phyloP scores from a whole-genome alignment of 2,113 vertebrate species.

The Furnarius figulus region DNA sequence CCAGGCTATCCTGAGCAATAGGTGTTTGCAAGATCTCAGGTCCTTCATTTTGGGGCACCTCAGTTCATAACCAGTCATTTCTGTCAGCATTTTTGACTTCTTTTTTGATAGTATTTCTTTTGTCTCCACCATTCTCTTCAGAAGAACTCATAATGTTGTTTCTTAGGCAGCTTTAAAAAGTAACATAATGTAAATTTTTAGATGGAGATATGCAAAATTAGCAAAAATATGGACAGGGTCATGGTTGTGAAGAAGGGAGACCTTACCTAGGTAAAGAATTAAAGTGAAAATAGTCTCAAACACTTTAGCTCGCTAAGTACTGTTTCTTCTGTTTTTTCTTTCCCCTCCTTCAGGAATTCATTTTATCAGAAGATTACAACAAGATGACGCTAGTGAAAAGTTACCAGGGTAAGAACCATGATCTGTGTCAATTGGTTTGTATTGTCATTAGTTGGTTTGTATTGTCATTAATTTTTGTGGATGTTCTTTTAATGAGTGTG shows the following conservation, averaged over 20 bases:
- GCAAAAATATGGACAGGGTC: neutral
- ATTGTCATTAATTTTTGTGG: neutral
- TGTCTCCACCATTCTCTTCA: neutral
- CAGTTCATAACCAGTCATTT: neutral
- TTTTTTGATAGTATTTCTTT: neutral
- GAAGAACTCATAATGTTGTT: neutral
- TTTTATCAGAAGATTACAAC: slow-evolving; percentile 97
- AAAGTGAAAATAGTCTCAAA: neutral
- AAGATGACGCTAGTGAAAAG: slow-evolving; percentile 90
- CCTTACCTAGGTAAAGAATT: neutral
- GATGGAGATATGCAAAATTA: neutral
- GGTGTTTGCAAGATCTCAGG: neutral
- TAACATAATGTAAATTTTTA: neutral
- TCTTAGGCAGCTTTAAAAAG: neutral
- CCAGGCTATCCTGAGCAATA: neutral
- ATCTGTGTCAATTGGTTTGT: neutral
- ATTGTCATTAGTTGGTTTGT: neutral
- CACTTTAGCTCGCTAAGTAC: neutral
- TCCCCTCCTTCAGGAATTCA: slow-evolving; percentile 86
- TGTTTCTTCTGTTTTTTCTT: slow-evolving; percentile 58
- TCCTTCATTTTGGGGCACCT: neutral
- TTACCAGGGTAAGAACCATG: slow-evolving; percentile 86
- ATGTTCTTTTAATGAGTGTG: neutral
- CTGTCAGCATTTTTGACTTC: neutral
- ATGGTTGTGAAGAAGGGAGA: neutral